Evolutionary conservation across 2,113 vertebrate genomes (phyloP).

Genomic region (Oreochromis tanganicae): DNA sequence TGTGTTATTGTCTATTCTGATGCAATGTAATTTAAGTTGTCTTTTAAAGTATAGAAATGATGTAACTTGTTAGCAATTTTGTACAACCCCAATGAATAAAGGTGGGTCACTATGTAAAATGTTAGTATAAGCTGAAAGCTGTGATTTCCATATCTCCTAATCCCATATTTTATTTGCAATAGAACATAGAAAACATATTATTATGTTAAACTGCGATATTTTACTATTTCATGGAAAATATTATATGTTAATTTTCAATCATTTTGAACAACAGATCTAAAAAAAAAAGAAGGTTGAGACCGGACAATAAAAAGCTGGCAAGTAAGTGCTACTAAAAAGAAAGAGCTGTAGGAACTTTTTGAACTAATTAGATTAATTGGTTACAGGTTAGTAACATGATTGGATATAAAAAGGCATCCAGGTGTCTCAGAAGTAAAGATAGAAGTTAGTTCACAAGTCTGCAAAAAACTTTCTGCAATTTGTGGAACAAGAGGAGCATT

Average conservation of each 20-base stretch:
- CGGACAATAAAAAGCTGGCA: not conserved
- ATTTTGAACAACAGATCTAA: not conserved
- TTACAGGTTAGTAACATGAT: not conserved
- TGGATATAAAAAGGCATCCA: not conserved
- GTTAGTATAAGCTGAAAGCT: no score
- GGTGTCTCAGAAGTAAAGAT: not conserved
- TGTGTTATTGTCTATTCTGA: not conserved
- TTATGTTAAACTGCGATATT: not conserved
- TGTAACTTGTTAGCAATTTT: not conserved
- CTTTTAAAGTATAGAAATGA: not conserved
- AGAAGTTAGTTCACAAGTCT: accelerated
- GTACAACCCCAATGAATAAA: no score
- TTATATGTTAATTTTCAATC: not conserved
- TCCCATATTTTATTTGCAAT: no score
- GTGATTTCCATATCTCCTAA: no score
- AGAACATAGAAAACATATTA: no score
- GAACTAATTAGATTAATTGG: not conserved
- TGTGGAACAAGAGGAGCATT: not conserved
- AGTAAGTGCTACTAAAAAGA: not conserved
- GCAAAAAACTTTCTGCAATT: not conserved
- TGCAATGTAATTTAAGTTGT: not conserved
- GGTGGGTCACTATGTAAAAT: no score
- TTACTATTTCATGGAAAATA: not conserved
- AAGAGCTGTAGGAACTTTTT: not conserved
- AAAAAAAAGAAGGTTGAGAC: not conserved